Conservation (phyloP, 1,140 invertebrate species). For the Bombus fervidus region DNA sequence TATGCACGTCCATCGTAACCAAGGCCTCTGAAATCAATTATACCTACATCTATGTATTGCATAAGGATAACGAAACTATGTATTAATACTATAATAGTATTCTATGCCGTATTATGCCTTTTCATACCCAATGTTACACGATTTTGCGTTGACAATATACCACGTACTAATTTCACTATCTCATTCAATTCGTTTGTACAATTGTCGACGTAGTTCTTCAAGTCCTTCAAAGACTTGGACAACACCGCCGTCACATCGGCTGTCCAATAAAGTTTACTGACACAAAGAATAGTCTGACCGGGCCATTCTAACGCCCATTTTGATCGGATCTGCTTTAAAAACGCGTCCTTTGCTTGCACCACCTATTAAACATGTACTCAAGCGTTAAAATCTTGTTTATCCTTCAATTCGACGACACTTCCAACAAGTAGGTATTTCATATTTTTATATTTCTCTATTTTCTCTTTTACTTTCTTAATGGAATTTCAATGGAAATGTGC, state of each 20-base stretch:
- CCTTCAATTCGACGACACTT: too few relatives aligned
- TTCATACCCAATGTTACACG: conserved; percentile 91
- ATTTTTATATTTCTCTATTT: conserved; percentile 4
- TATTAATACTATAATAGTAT: too few relatives aligned
- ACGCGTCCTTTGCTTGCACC: conserved; percentile 85
- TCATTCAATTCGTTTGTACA: conserved; percentile 90
- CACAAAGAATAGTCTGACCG: conserved; percentile 93
- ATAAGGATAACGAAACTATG: not conserved
- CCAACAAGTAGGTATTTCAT: not conserved
- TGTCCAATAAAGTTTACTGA: conserved; percentile 95
- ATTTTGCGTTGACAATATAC: conserved; percentile 93
- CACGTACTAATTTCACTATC: conserved; percentile 93
- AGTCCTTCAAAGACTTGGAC: conserved; percentile 80
- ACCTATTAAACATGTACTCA: conserved; percentile 70
- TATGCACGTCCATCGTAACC: conserved; percentile 96
- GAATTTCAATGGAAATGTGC: not conserved
- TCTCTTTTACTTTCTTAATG: not conserved
- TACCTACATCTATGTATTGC: not conserved
- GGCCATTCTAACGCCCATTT: conserved; percentile 95
- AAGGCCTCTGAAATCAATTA: conserved; percentile 86
- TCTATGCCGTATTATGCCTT: not conserved
- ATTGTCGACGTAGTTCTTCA: conserved; percentile 83
- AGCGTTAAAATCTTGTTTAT: not conserved
- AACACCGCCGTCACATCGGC: conserved; percentile 91
- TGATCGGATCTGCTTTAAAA: conserved; percentile 85